These are phyloP conservation scores for Dicaeum eximium DNA, from an alignment of 2,113 vertebrate species.

Conservation along the genomic window DNA sequence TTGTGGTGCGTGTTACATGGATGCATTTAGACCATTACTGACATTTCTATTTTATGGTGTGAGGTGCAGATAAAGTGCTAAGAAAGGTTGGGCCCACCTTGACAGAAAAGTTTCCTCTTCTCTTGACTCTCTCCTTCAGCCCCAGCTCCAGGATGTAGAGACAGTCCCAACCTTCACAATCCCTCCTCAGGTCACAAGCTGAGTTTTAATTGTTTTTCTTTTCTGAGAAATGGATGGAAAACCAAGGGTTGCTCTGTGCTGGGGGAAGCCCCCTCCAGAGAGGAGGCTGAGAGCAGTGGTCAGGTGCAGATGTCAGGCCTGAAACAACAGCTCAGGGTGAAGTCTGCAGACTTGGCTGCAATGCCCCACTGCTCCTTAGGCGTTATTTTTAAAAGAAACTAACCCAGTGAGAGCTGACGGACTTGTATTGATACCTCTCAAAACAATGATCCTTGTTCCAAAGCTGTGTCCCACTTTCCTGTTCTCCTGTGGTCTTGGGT, in stretches of 20 bases:
- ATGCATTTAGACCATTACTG: background rate
- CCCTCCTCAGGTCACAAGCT: background rate
- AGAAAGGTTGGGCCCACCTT: background rate
- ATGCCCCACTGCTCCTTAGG: background rate
- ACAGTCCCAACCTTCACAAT: background rate
- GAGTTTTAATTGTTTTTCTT: background rate
- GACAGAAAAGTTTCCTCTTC: background rate
- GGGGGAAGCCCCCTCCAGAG: background rate
- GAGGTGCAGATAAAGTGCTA: background rate
- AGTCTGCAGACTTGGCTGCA: background rate
- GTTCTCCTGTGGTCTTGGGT: background rate
- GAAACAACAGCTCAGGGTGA: background rate
- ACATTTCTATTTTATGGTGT: background rate
- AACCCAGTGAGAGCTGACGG: background rate
- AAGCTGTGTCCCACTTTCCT: background rate
- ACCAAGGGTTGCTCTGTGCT: background rate
- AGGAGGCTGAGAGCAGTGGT: background rate
- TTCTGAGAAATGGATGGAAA: background rate
- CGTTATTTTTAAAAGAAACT: too few species aligned
- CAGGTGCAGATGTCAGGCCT: background rate
- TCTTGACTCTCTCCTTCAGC: background rate
- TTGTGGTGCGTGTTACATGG: background rate
- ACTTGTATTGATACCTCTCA: background rate
- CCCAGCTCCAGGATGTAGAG: accelerated
- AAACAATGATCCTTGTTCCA: background rate